Evolutionary conservation across 37 sponge, comb jelly and placozoan genomes (phyloP).

Genomic region (Diacarnus erythraeanus): DNA sequence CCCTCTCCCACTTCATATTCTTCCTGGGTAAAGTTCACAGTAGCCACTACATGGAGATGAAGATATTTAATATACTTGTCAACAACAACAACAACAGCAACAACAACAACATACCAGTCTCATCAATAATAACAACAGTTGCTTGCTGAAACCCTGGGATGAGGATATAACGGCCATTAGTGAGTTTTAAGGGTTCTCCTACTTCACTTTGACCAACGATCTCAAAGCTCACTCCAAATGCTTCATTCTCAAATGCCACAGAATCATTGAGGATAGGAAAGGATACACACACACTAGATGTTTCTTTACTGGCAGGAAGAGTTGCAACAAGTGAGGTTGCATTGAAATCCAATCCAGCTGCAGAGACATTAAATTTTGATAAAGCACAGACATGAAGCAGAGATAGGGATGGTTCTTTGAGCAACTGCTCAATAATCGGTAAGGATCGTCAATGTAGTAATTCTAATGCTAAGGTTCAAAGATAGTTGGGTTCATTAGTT

Average conservation of each 20-base stretch:
- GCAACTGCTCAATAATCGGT: too few species aligned
- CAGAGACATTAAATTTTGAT: too few species aligned
- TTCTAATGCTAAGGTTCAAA: too few species aligned
- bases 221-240: not conserved
- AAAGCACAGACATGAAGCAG: too few species aligned
- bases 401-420: too few species aligned
- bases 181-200: not conserved
- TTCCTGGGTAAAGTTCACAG: conserved; percentile 3
- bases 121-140: not conserved
- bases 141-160: not conserved
- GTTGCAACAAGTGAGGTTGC: not conserved
- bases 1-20: not conserved
- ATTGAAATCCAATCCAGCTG: not conserved
- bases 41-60: not conserved
- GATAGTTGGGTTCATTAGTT: too few species aligned
- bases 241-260: conserved; percentile 19
- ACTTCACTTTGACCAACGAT: not conserved
- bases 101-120: not conserved
- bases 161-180: not conserved
- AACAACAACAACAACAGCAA: not conserved
- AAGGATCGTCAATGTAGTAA: too few species aligned
- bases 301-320: not conserved
- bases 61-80: not conserved
- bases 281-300: not conserved
- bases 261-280: conserved; percentile 7